Conservation (phyloP, 1,140 invertebrate genomes). For the Zaprionus kolodkinae region DNA sequence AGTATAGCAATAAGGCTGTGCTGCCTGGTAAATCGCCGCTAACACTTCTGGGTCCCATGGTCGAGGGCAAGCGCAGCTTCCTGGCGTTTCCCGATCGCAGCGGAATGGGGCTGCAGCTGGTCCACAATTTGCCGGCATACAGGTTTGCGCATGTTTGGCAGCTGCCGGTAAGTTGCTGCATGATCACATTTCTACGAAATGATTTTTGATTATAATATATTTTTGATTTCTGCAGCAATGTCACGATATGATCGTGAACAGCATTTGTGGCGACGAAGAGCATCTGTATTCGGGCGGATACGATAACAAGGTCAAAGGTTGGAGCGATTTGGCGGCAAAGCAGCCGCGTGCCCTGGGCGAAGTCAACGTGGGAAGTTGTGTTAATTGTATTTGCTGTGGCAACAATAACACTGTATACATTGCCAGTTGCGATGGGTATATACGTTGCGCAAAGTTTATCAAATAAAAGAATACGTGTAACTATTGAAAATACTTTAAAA, state of each 20-base stretch:
- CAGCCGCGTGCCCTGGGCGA: constrained; percentile 63
- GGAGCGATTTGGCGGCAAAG: constrained; percentile 59
- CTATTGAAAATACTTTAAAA: not conserved
- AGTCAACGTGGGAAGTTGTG: constrained; percentile 68
- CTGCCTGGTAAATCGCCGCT: constrained; percentile 76
- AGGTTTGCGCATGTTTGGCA: constrained; percentile 65
- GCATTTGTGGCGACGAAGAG: constrained; percentile 68
- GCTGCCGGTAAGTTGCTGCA: constrained; percentile 55
- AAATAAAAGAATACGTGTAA: not conserved
- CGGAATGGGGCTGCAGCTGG: constrained; percentile 74
- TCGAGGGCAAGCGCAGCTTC: constrained; percentile 56
- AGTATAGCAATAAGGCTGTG: constrained; percentile 76
- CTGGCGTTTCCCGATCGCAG: constrained; percentile 75
- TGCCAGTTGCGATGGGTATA: constrained; percentile 65
- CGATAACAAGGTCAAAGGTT: constrained; percentile 79
- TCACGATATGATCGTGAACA: constrained; percentile 78
- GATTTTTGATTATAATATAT: not conserved
- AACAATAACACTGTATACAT: constrained; percentile 67
- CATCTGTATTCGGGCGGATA: constrained; percentile 75
- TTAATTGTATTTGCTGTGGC: constrained; percentile 73
- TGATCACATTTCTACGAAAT: not conserved
- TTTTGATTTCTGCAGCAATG: constrained; percentile 60
- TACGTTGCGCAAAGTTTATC: constrained; percentile 68
- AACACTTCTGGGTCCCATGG: constrained; percentile 61
- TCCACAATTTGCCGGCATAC: constrained; percentile 60